Evolutionary conservation across 2,797 vertebrate genomes (phyloP), one percentile per base, ranked within the genome.

Genomic region (Hirundo rustica): DNA sequence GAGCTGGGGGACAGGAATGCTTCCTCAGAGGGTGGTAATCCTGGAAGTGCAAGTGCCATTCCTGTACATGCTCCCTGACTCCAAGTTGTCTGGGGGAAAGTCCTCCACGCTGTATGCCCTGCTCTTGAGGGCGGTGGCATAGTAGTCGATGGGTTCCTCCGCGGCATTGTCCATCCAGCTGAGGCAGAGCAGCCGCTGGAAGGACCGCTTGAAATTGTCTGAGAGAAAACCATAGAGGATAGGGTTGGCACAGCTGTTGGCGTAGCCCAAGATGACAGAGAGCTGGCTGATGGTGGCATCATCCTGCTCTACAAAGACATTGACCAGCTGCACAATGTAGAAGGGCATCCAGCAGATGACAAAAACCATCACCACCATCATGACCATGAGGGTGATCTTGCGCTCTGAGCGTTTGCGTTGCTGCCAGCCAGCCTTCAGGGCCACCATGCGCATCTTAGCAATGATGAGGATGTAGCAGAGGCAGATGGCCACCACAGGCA

Each of bases 271-370:
- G 93, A 99, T 98, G 89, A 99, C 99, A 0, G 98, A 98, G 77
- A 99, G 97, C 96, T 99, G 99, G 96, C 98, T 99, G 95, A 99
- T 98, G 17, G 98, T 99, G 88, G 98, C 98, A 86, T 99, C 98
- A 72, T 98, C 98, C 90, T 97, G 98, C 95, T 98, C 98, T 27
- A 98, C 98, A 71, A 99, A 99, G 79, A 99, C 98, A 73, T 98
- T 98, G 53, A 99, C 98, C 82, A 99, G 97, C 97, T 99, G 99
- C 88, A 99, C 98, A 15, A 99, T 97, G 79, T 99, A 99, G 96
- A 99, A 99, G 10, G 99, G 99, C 99, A 99, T 99, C 99, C 99
- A 99, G 95, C 99, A 99, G 96, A 99, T 98, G 93, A 99, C 98
- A 87, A 99, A 99, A 89, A 99, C 99, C 74, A 98, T 98, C 78